Conservation (phyloP, 2,888 invertebrate genomes). For the Strigamia transsilvanica region DNA sequence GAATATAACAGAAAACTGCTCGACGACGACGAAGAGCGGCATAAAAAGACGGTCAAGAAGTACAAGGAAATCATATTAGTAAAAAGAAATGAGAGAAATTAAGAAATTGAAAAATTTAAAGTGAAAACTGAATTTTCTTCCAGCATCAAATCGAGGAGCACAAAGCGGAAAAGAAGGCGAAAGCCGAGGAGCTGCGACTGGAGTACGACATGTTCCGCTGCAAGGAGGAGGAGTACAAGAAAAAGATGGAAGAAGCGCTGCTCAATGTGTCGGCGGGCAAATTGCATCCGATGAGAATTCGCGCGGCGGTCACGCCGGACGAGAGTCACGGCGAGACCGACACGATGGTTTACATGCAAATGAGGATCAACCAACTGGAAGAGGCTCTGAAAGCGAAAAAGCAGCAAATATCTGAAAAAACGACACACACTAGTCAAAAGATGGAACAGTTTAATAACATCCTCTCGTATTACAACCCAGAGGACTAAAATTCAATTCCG, state of each 20-base stretch:
- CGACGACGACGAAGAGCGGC: background rate
- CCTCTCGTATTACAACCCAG: conserved; percentile 29
- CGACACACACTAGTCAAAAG: background rate
- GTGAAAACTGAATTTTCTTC: too few species aligned
- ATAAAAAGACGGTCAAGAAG: background rate
- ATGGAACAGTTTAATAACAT: conserved; percentile 35
- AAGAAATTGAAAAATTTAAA: too few species aligned
- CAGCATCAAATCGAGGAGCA: conserved; percentile 2
- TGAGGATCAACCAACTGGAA: conserved; percentile 6
- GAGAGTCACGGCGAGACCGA: background rate
- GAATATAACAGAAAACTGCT: background rate
- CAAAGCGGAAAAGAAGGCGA: background rate
- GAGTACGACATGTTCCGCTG: background rate
- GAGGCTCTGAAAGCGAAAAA: background rate
- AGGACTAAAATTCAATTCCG: conserved; percentile 1
- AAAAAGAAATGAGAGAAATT: background rate
- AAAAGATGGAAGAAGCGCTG: background rate
- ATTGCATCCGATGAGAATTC: conserved; percentile 34
- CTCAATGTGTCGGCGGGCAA: background rate
- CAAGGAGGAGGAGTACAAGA: background rate
- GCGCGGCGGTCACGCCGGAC: background rate
- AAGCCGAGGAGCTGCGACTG: background rate
- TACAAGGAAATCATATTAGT: conserved; percentile 11
- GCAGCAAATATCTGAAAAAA: background rate
- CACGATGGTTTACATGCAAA: background rate